Base-by-base conservation (phyloP, 1,140 invertebrate genomes). In the Pentalonia nigronervosa region DNA sequence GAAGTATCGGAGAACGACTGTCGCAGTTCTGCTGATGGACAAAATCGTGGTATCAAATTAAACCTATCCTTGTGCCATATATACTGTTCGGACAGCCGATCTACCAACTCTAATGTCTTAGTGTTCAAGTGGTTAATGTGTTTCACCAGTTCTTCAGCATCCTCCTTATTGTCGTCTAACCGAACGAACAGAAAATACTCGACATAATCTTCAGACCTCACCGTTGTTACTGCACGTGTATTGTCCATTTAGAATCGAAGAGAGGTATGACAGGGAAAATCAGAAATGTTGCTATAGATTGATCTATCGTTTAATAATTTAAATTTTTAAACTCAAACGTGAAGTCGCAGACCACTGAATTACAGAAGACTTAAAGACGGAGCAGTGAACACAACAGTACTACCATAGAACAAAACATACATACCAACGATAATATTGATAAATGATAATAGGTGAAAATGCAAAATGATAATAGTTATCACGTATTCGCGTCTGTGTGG, bases 21-120 rank as follows among this genome's bases (percentile, higher is more conserved):
- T 95, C 84, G 95, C 95, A 81, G 96, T 96, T 94, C 96, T 96
- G 23, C 95, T 25, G 47, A 94, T 4, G 91, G 87, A 17, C 94
- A 94, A 94, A 90, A 76, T 7, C 87, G 41, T n/a, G 89, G 34
- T 30, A 56, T 94, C 93, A 97, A 95, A 92, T 95, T 95, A 94
- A 97, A 96, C 86, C 95, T 95, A 94, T 97, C 97, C 94, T 97
- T 96, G 94, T 97, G 97, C 97, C 97, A 97, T 87, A 97, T 95
- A 93, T 96, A 96, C 93, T 95, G 94, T 36, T 95, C 94, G 20
- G 95, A 41, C 30, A 94, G n/a, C 4, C 67, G n/a, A 6, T 88
- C 76, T 2, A 90, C 87, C 23, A 76, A 36, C 21, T 81, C 50
- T 48, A 93, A 91, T 41, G 91, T 50, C 2, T 90, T 89, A 30